These are phyloP conservation scores for Phrynocephalus guinanensis DNA, from an alignment of 2,797 vertebrate genomes.

Conservation along the genomic window DNA sequence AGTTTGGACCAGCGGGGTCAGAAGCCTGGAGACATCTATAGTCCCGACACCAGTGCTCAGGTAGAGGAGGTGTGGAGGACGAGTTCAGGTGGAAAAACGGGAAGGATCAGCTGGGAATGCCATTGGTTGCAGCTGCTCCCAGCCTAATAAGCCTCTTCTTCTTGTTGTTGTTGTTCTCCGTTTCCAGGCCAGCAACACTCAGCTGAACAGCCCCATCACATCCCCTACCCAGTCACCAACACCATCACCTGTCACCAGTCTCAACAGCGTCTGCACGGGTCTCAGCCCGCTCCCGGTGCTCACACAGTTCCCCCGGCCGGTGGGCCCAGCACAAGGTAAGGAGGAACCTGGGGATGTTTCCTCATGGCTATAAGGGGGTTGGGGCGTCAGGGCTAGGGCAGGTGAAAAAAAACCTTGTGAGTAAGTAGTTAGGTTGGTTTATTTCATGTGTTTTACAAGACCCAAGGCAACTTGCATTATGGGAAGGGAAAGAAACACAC, in stretches of 20 bases:
- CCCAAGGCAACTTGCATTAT: no score
- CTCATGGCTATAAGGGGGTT: neutral
- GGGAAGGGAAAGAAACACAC: no score
- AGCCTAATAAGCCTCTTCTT: neutral
- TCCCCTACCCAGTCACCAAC: slow-evolving; percentile 96
- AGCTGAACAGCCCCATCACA: slow-evolving; percentile 91
- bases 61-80: slow-evolving; percentile 68
- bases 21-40: slow-evolving; percentile 94
- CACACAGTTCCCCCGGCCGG: slow-evolving; percentile 91
- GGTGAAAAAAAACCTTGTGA: neutral
- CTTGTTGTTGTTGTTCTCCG: neutral
- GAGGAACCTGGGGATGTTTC: neutral
- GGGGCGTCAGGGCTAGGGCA: neutral
- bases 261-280: slow-evolving; percentile 92
- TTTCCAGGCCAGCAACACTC: slow-evolving; percentile 86
- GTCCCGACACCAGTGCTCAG: slow-evolving; percentile 88
- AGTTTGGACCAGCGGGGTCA: slow-evolving; percentile 93
- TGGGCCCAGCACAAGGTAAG: slow-evolving; percentile 93
- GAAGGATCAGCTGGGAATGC: neutral
- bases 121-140: rapidly evolving
- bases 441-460: no score
- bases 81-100: neutral
- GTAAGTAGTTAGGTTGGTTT: no score
- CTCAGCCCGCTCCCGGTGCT: slow-evolving; percentile 93
- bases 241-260: slow-evolving; percentile 91